Evolutionary conservation across 2,888 invertebrate genomes (phyloP).

Genomic region (Ormyrus nitidulus): DNA sequence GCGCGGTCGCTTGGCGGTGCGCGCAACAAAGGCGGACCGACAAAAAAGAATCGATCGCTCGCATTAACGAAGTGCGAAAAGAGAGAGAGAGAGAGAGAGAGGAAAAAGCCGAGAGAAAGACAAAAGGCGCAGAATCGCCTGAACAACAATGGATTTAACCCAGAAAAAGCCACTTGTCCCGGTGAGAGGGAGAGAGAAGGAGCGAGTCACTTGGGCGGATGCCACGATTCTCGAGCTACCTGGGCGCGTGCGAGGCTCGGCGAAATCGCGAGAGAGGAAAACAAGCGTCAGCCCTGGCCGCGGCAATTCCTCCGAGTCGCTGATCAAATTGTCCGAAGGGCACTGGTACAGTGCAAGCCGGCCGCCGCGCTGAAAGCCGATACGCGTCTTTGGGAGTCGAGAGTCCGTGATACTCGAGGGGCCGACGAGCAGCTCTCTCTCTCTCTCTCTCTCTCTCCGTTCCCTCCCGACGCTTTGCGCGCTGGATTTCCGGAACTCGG

Average conservation of each 20-base stretch:
- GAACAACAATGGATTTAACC: slow-evolving; percentile 47
- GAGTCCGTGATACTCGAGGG: not conserved
- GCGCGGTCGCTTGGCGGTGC: not conserved
- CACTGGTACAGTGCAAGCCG: no score
- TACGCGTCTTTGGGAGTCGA: not conserved
- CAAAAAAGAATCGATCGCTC: slow-evolving; percentile 35
- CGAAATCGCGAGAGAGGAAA: slow-evolving; percentile 32
- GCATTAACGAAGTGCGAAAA: slow-evolving; percentile 35
- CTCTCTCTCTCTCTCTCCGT: no score
- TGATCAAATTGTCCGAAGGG: slow-evolving; percentile 21
- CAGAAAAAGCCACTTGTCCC: slow-evolving; percentile 19
- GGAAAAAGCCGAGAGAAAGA: not conserved
- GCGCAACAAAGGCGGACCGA: not conserved
- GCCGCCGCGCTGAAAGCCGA: slow-evolving; percentile 10
- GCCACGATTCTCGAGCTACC: slow-evolving; percentile 29
- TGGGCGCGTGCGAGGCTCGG: not conserved
- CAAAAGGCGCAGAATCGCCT: not conserved
- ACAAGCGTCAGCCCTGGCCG: not conserved
- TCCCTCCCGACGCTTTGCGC: no score
- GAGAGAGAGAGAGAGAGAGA: not conserved
- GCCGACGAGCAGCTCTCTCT: no score
- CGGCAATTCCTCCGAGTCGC: slow-evolving; percentile 20
- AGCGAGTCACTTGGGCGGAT: slow-evolving; percentile 37
- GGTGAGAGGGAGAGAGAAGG: not conserved
- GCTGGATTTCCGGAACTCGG: no score